A percentile compares a stretch with the other conserved stretches of the same genome.
phyloP scores from a whole-genome alignment of 2,797 vertebrate genomes.

The Channallabes apus region DNA sequence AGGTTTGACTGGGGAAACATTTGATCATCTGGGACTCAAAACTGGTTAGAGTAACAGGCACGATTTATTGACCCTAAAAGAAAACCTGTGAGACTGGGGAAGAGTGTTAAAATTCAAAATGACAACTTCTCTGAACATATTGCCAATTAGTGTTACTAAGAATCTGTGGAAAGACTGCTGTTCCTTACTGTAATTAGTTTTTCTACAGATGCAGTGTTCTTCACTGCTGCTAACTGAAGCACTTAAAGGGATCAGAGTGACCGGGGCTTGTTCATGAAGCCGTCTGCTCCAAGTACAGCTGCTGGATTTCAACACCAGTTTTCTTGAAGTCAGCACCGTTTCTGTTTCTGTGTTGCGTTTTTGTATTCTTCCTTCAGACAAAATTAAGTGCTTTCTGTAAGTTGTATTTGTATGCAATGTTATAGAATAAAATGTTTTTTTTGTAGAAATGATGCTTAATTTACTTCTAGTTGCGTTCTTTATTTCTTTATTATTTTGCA shows the following conservation, averaged over 20 bases:
- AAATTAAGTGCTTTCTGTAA: conserved; percentile 50
- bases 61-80: background rate
- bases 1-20: background rate
- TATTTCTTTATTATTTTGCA: background rate
- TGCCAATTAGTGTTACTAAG: background rate
- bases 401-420: conserved; percentile 66
- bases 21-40: background rate
- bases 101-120: background rate
- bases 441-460: conserved; percentile 9
- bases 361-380: conserved; percentile 63
- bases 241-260: conserved; percentile 55
- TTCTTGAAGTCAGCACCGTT: background rate
- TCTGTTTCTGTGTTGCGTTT: conserved; percentile 43
- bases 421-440: conserved; percentile 71
- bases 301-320: background rate
- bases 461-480: background rate
- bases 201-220: conserved; percentile 56
- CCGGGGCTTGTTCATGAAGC: no score
- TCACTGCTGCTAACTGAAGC: conserved; percentile 44
- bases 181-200: conserved; percentile 12
- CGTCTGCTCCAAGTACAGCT: conserved; percentile 26
- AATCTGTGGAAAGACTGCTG: background rate
- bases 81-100: background rate
- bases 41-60: background rate
- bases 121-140: background rate